Evolutionary conservation across 2,888 invertebrate species (phyloP).

Genomic region (Drosophila eohydei): DNA sequence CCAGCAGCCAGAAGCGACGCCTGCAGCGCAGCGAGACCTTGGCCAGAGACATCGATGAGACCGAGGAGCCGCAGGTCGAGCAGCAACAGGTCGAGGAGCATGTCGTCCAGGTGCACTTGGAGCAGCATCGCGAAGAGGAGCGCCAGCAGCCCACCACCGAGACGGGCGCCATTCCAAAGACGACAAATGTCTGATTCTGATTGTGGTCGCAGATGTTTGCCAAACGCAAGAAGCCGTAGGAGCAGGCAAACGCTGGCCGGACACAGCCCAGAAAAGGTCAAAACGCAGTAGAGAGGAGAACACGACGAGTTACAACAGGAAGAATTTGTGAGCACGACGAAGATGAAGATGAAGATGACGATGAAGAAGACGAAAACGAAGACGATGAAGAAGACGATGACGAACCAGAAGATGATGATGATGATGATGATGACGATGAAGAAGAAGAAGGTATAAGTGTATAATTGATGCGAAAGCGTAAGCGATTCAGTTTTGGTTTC

Average conservation of each 20-base stretch:
- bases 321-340: conserved; percentile 1
- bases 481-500: conserved; percentile 72
- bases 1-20: conserved; percentile 62
- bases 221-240: conserved; percentile 64
- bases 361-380: neutral
- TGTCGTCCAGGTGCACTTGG: conserved; percentile 62
- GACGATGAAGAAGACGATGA: neutral
- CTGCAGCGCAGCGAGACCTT: conserved; percentile 82
- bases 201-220: conserved; percentile 70
- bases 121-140: conserved; percentile 12
- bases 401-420: too few species aligned
- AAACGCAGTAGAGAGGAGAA: neutral
- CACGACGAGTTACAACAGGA: conserved; percentile 1
- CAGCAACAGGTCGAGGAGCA: conserved; percentile 31
- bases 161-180: conserved; percentile 57
- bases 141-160: conserved; percentile 33
- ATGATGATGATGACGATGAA: neutral
- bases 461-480: conserved; percentile 9
- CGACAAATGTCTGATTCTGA: conserved; percentile 72
- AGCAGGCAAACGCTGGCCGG: neutral
- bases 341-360: neutral
- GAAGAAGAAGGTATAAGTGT: neutral
- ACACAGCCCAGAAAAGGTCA: neutral
- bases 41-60: conserved; percentile 74
- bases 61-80: conserved; percentile 55